phyloP scores from a whole-genome alignment of 2,888 invertebrate genomes.

The Poecilobothrus nobilitatus region DNA sequence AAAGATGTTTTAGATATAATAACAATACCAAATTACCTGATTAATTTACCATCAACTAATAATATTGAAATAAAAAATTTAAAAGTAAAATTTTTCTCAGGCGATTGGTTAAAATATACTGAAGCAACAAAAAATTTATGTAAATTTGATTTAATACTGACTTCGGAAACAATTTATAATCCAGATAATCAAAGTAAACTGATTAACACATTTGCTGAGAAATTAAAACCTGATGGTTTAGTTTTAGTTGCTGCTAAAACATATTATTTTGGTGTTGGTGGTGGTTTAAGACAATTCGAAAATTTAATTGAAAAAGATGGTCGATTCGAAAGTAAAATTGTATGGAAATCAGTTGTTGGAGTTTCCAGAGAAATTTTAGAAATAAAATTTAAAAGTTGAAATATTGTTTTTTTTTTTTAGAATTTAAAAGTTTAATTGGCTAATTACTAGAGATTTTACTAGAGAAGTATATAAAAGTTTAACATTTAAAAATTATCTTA shows the following conservation, averaged over 20 bases:
- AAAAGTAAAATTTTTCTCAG: conserved; percentile 52
- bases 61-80: not conserved
- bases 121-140: conserved; percentile 40
- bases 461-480: too few relatives aligned
- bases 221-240: conserved; percentile 51
- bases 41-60: conserved; percentile 48
- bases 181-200: conserved; percentile 68
- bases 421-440: too few relatives aligned
- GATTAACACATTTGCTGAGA: conserved; percentile 55
- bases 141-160: conserved; percentile 76
- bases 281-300: conserved; percentile 71
- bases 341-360: conserved; percentile 55
- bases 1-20: conserved; percentile 67
- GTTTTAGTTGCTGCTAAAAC: conserved; percentile 79
- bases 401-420: too few relatives aligned
- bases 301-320: conserved; percentile 49
- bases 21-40: conserved; percentile 73
- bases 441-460: too few relatives aligned
- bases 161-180: conserved; percentile 92
- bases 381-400: conserved; percentile 18
- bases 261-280: conserved; percentile 93
- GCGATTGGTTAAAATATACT: conserved; percentile 64
- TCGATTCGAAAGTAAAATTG: conserved; percentile 48
- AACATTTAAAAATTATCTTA: too few relatives aligned
- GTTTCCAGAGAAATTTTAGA: conserved; percentile 38